Percentiles rank a stretch among this genome's conserved stretches.
phyloP scores from a whole-genome alignment of 2,888 invertebrate species.

The Synanthedon myopaeformis region DNA sequence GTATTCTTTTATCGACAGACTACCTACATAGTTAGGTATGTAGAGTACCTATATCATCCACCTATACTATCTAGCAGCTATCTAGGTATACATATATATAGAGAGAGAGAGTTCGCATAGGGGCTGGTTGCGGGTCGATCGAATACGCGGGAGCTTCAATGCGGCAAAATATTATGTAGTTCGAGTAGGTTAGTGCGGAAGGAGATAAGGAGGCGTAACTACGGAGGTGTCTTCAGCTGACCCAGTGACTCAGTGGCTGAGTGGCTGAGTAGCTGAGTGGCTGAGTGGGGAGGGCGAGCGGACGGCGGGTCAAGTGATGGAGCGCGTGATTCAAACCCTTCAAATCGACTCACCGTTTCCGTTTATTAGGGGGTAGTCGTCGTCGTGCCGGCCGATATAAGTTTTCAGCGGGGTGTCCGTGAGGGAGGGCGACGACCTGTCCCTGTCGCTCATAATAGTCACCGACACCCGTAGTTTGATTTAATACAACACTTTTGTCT shows the following conservation, averaged over 20 bases:
- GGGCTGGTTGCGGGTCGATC: slow-evolving; percentile 47
- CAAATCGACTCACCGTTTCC: slow-evolving; percentile 73
- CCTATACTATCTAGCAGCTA: neutral
- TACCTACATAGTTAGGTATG: too few species aligned
- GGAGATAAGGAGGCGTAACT: slow-evolving; percentile 6
- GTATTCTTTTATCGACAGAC: neutral
- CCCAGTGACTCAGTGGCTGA: slow-evolving; percentile 20
- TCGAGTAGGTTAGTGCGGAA: slow-evolving; percentile 11
- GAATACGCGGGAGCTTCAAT: slow-evolving; percentile 46
- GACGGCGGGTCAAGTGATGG: slow-evolving; percentile 15
- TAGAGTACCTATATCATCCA: neutral
- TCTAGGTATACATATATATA: slow-evolving; percentile 14
- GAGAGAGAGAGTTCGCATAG: slow-evolving; percentile 26
- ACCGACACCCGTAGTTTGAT: slow-evolving; percentile 48
- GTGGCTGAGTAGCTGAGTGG: slow-evolving; percentile 13
- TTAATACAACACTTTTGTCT: slow-evolving; percentile 31
- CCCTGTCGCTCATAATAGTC: slow-evolving; percentile 90
- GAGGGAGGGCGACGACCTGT: slow-evolving; percentile 89
- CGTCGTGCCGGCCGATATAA: slow-evolving; percentile 85
- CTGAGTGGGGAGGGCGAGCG: slow-evolving; percentile 14
- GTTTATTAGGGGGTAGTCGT: slow-evolving; percentile 82
- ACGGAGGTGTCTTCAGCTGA: slow-evolving; percentile 11
- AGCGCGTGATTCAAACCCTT: slow-evolving; percentile 24
- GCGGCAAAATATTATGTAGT: slow-evolving; percentile 44
- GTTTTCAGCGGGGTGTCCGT: slow-evolving; percentile 90